Evolutionary conservation across 2,888 invertebrate genomes (phyloP).

Genomic region (Amaurobius ferox): DNA sequence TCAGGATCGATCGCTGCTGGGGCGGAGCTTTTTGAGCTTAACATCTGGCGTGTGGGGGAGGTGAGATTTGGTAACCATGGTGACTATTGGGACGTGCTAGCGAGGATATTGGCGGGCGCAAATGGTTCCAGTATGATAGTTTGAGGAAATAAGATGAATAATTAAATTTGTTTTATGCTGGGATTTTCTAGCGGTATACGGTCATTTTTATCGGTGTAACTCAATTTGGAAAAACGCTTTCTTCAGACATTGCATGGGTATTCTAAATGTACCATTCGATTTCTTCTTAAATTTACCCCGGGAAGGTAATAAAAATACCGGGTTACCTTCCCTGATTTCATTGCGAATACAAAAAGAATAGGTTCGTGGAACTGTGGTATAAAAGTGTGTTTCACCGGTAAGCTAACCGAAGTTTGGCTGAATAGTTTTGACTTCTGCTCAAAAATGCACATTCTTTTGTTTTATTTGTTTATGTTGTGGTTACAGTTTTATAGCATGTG

Average conservation of each 20-base stretch:
- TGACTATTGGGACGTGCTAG: constrained; percentile 25
- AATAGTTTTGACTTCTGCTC: no score
- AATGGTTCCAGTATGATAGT: constrained; percentile 27
- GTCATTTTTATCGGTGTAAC: constrained; percentile 38
- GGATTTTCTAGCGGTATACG: constrained; percentile 30
- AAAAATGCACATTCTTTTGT: no score
- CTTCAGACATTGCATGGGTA: neutral
- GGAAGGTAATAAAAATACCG: neutral
- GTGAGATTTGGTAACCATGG: constrained; percentile 42
- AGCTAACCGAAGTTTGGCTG: no score
- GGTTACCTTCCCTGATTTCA: neutral
- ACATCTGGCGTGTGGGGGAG: constrained; percentile 9
- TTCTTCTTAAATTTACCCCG: neutral
- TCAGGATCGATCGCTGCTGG: constrained; percentile 44
- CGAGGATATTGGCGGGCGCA: constrained; percentile 26
- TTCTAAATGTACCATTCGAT: neutral
- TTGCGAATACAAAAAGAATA: no score
- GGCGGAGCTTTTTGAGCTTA: constrained; percentile 9
- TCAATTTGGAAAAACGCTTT: constrained; percentile 21
- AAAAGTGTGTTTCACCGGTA: no score
- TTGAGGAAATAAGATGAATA: constrained; percentile 35
- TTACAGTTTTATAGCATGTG: no score
- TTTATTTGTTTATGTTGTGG: no score
- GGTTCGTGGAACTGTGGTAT: neutral
- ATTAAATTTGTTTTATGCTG: constrained; percentile 43